phyloP scores from a whole-genome alignment of 2,888 invertebrate genomes.

The Cerceris rybyensis region DNA sequence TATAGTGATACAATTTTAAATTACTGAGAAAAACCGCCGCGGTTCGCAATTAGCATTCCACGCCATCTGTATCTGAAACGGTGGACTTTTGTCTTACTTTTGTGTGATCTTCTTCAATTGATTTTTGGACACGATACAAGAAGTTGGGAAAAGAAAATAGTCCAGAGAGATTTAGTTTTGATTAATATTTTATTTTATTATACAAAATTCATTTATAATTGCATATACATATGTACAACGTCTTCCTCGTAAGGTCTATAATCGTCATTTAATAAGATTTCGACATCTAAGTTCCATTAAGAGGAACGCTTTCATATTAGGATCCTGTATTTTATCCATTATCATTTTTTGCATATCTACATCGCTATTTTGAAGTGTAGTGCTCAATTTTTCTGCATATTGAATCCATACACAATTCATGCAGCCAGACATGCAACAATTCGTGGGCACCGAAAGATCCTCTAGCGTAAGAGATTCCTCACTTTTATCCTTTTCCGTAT shows the following conservation, averaged over 20 bases:
- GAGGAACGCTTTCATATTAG: slow-evolving; percentile 91
- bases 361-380: slow-evolving; percentile 86
- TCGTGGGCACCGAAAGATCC: slow-evolving; percentile 89
- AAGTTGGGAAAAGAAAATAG: background rate
- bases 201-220: slow-evolving; percentile 23
- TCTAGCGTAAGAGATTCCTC: slow-evolving; percentile 68
- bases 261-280: slow-evolving; percentile 68
- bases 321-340: slow-evolving; percentile 89
- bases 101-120: slow-evolving; percentile 13
- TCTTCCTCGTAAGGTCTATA: slow-evolving; percentile 2
- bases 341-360: slow-evolving; percentile 87
- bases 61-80: no score
- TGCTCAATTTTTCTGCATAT: slow-evolving; percentile 91
- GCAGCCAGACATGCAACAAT: slow-evolving; percentile 96
- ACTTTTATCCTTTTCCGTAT: slow-evolving; percentile 10
- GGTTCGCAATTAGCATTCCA: no score
- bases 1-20: no score
- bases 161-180: background rate
- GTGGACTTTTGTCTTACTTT: background rate
- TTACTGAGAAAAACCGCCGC: no score
- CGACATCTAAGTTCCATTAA: slow-evolving; percentile 87
- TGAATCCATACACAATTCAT: slow-evolving; percentile 96
- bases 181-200: slow-evolving; percentile 27
- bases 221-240: slow-evolving; percentile 40
- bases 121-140: slow-evolving; percentile 39